phyloP scores from a whole-genome alignment of 2,113 vertebrate species.

The Acrocephalus kingi region DNA sequence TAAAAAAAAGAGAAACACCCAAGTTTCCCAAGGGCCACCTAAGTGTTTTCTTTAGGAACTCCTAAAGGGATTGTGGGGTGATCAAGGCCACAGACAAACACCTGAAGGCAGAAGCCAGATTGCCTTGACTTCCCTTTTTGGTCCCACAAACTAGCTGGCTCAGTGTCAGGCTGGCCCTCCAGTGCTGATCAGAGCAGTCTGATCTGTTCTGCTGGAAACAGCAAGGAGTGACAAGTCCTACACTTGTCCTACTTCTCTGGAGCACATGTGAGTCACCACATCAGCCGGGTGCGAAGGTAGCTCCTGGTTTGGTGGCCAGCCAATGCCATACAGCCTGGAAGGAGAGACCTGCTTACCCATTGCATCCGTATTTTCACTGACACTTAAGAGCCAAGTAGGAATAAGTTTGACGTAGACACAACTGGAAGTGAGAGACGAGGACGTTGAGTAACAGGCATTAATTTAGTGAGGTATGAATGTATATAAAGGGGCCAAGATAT shows the following conservation, averaged over 20 bases:
- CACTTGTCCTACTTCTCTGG: not conserved
- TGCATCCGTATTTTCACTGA: rapidly evolving
- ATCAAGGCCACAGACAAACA: not conserved
- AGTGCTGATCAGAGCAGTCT: not conserved
- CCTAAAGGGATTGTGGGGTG: not conserved
- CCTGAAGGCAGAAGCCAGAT: not conserved
- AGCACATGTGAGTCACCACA: not conserved
- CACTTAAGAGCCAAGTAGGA: not conserved
- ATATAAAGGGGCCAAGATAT: not conserved
- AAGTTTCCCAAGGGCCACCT: not conserved
- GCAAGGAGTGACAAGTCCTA: not conserved
- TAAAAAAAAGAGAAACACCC: not conserved
- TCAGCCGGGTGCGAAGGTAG: not conserved
- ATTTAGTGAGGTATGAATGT: not conserved
- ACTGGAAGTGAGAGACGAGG: not conserved
- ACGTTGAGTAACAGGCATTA: not conserved
- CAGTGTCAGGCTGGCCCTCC: not conserved
- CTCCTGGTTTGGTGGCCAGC: not conserved
- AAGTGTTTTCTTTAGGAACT: not conserved
- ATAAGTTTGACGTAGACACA: not conserved
- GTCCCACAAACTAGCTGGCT: not conserved
- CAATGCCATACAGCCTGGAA: not conserved
- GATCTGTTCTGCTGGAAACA: not conserved
- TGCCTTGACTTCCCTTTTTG: not conserved
- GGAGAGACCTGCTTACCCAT: not conserved